phyloP scores from a whole-genome alignment of 2,888 invertebrate genomes.

The Rhodophaea formosa region DNA sequence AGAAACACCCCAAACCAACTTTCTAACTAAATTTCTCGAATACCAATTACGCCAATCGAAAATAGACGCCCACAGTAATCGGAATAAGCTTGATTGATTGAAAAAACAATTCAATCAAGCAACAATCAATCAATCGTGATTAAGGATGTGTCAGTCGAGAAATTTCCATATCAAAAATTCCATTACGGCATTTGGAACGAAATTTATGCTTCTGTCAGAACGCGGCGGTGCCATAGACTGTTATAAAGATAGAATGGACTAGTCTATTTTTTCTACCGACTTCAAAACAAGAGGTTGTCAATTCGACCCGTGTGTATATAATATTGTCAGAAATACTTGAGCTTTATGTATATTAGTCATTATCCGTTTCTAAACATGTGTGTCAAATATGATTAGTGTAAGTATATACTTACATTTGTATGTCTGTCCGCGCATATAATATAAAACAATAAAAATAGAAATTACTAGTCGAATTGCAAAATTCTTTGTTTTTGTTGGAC shows the following conservation, averaged over 20 bases:
- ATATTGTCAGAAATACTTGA: no score
- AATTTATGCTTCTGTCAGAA: constrained; percentile 14
- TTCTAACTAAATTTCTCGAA: background rate
- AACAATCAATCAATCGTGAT: constrained; percentile 18
- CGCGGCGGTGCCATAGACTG: background rate
- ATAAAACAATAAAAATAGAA: no score
- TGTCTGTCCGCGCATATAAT: no score
- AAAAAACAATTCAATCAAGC: constrained; percentile 18
- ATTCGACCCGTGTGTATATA: no score
- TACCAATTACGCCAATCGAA: background rate
- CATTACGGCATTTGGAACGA: constrained; percentile 15
- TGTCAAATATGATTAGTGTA: no score
- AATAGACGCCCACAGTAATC: background rate
- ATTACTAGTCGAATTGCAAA: no score
- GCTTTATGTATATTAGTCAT: no score
- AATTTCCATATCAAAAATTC: constrained; percentile 20
- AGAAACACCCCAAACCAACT: background rate
- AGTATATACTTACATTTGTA: no score
- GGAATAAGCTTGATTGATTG: constrained; percentile 14
- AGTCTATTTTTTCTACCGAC: no score
- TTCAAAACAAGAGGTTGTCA: no score
- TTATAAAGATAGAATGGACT: background rate
- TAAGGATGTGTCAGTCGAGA: constrained; percentile 18
- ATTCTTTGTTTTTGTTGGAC: no score
- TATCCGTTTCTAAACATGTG: no score